Percentiles rank a stretch among this genome's conserved stretches.
These are phyloP conservation scores for Nematolebias whitei DNA, from an alignment of 2,113 vertebrate genomes.

Conservation along the genomic window DNA sequence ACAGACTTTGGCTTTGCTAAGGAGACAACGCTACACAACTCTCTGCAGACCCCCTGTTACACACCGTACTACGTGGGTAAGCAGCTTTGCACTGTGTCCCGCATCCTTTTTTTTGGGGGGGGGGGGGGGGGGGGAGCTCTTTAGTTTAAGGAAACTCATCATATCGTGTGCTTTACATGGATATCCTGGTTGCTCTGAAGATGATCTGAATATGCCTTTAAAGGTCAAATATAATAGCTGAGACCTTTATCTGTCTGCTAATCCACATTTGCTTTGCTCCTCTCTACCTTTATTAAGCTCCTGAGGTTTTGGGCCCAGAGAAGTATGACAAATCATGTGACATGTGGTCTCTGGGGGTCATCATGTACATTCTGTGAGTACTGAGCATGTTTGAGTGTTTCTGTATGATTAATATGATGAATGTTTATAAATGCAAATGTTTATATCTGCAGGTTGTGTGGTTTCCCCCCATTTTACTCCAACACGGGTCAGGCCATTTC, in stretches of 20 bases:
- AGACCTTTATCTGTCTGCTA: not conserved
- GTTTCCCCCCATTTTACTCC: conserved; percentile 98
- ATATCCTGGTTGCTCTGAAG: not conserved
- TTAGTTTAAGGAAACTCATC: no score
- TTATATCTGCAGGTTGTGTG: conserved; percentile 85
- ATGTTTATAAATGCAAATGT: not conserved
- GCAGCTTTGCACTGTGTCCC: conserved; percentile 47
- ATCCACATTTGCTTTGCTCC: conserved; percentile 10
- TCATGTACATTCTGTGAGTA: conserved; percentile 99
- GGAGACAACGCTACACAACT: conserved; percentile 92
- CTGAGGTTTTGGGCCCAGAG: conserved; percentile 97
- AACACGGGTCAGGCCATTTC: conserved; percentile 98
- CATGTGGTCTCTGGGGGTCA: conserved; percentile 99
- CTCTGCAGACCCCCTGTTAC: conserved; percentile 95
- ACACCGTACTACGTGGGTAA: conserved; percentile 98
- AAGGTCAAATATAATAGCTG: not conserved
- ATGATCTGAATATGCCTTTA: not conserved
- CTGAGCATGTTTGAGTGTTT: not conserved
- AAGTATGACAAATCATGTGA: conserved; percentile 99
- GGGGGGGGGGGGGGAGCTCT: no score
- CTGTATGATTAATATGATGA: not conserved
- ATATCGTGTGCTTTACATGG: no score
- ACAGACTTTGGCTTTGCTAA: conserved; percentile 99
- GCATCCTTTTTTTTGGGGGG: no score
- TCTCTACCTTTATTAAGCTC: conserved; percentile 79